Evolutionary conservation across 2,888 invertebrate species (phyloP), one percentile per base, ranked within the genome.

Genomic region (Lochmaea capreae): DNA sequence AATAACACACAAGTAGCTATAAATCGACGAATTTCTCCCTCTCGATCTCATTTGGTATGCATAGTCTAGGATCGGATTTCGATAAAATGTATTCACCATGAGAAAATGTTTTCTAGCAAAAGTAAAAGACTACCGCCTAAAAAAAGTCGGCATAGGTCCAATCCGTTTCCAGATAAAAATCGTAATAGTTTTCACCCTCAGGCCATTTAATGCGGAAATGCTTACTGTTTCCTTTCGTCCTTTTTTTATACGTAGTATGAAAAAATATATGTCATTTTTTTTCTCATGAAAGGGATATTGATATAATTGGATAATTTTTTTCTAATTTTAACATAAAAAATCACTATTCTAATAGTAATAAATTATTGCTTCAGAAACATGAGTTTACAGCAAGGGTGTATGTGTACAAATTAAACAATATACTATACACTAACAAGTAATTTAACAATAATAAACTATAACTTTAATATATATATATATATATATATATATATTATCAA

Each of bases 61-160:
- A 68, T 68, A 68, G 68, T 61, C 68, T 52, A 62, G 61, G 68
- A 68, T 68, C 49, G 68, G 61, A 61, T 68, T 61, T 16, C 68
- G 68, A 68, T 68, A 68, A 68, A 68, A 52, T 68, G 59, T 68
- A 61, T 68, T 68, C 62, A 68, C 61, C 61, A 61, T 59, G 61
- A 61, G 68, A 68, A 68, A 68, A 68, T 68, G 68, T 46, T 61
- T 62, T 61, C 49, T 61, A 61, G 61, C 8, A n/a, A 52, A 16
- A 9, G 14, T n/a, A 16, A 52, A 52, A 52, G 12, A 16, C 18
- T 18, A 2, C n/a, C 14, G 12, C 10, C 12, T 46, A 49, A 49
- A 49, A n/a, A 49, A 49, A 49, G n/a, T 54, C 54, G 54, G 9
- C 16, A 16, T 18, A 18, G 54, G 54, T 54, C 54, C 54, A 16